Percentiles rank a stretch among this genome's conserved stretches.
Conservation (phyloP, 2,113 vertebrate species). For the Xenotilapia flavipinnis region DNA sequence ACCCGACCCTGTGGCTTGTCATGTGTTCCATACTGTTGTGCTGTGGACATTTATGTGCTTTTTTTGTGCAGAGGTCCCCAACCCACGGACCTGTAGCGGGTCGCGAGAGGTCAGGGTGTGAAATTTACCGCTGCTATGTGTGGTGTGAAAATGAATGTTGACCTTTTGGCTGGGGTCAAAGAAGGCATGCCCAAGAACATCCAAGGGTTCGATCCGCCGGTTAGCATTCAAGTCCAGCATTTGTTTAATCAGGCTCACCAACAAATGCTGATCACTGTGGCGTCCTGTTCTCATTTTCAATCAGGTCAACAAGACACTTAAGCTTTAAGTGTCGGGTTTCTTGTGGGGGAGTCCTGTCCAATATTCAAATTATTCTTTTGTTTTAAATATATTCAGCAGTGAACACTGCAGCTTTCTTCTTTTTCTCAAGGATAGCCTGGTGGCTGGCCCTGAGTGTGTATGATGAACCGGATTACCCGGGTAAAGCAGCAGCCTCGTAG, state of each 20-base stretch:
- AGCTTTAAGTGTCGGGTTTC: fast-evolving
- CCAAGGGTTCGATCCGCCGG: fast-evolving
- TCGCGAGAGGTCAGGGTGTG: fast-evolving
- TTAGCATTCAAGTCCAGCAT: fast-evolving
- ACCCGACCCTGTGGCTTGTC: no score
- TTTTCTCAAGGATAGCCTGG: not conserved
- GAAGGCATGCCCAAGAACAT: not conserved
- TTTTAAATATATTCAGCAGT: not conserved
- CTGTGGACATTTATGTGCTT: no score
- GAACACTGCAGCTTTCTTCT: not conserved
- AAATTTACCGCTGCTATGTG: fast-evolving
- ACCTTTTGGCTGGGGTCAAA: not conserved
- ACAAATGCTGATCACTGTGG: not conserved
- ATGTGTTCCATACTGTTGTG: no score
- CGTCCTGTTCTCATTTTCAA: not conserved
- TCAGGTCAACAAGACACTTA: not conserved
- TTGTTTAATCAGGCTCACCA: not conserved
- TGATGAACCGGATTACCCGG: not conserved
- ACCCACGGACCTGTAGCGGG: fast-evolving
- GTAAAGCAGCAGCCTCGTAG: not conserved
- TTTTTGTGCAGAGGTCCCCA: not conserved
- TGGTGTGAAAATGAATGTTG: not conserved
- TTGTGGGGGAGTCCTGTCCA: not conserved
- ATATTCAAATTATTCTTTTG: not conserved
- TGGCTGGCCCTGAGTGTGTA: not conserved